Conservation (phyloP, 2,113 vertebrate genomes). For the Laterallus jamaicensis region DNA sequence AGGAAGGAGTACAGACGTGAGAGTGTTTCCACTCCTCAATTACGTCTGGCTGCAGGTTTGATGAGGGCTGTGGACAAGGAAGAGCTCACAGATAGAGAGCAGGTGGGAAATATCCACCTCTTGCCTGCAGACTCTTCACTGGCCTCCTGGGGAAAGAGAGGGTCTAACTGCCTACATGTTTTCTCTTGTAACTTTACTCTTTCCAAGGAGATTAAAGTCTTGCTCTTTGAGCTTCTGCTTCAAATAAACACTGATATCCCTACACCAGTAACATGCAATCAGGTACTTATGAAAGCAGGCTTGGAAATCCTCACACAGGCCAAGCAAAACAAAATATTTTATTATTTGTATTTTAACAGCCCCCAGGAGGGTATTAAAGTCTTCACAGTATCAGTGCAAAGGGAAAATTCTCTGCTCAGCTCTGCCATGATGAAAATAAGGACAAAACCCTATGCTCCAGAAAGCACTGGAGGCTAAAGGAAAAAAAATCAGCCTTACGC, state of each 20-base stretch:
- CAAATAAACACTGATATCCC: neutral
- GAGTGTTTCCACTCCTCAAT: neutral
- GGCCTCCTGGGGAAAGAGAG: neutral
- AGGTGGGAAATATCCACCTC: neutral
- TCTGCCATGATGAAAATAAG: neutral
- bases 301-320: neutral
- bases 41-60: neutral
- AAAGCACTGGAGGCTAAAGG: neutral
- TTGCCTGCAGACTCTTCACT: neutral
- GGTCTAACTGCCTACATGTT: neutral
- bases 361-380: neutral
- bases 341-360: neutral
- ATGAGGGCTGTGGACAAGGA: neutral
- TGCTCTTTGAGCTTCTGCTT: neutral
- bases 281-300: neutral
- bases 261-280: neutral
- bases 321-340: conserved; percentile 1
- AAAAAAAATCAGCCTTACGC: neutral
- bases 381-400: neutral
- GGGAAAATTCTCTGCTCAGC: neutral
- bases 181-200: neutral
- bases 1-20: neutral
- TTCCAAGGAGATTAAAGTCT: neutral
- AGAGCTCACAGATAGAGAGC: neutral
- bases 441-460: neutral